These are phyloP conservation scores for Rhea americana DNA, from an alignment of 2,113 vertebrate genomes.

Conservation along the genomic window DNA sequence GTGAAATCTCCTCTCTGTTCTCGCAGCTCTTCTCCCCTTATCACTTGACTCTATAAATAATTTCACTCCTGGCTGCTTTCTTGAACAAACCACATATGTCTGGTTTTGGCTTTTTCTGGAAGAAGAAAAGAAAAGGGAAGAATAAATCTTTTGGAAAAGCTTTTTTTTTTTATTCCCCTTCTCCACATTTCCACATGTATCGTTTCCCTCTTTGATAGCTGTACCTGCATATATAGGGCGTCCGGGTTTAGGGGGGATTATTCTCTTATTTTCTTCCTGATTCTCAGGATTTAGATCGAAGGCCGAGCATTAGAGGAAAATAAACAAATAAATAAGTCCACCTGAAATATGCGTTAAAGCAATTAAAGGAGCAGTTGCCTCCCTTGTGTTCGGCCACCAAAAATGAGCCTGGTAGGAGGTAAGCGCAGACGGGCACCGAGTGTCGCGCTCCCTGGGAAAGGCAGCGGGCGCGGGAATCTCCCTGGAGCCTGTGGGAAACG, in stretches of 20 bases:
- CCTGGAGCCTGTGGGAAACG: neutral
- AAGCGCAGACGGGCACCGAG: neutral
- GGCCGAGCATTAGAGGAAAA: neutral
- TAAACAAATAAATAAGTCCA: neutral
- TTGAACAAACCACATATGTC: neutral
- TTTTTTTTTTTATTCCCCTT: neutral
- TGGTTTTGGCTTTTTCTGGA: neutral
- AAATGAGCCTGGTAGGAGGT: fast-evolving
- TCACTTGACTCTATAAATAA: neutral
- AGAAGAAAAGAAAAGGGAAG: neutral
- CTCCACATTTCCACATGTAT: neutral
- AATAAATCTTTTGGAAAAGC: neutral
- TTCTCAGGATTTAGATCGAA: conserved; percentile 33
- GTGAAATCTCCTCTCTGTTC: neutral
- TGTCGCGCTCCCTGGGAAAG: neutral
- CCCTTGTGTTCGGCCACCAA: neutral
- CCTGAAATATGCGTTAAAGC: neutral
- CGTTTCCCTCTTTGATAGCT: neutral
- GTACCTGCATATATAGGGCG: conserved; percentile 52
- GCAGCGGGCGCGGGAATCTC: neutral
- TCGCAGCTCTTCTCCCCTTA: neutral
- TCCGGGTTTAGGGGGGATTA: conserved; percentile 37
- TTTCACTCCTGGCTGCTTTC: neutral
- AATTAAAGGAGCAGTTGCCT: neutral
- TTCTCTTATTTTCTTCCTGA: neutral